phyloP scores from a whole-genome alignment of 2,113 vertebrate genomes.

The Naja naja region DNA sequence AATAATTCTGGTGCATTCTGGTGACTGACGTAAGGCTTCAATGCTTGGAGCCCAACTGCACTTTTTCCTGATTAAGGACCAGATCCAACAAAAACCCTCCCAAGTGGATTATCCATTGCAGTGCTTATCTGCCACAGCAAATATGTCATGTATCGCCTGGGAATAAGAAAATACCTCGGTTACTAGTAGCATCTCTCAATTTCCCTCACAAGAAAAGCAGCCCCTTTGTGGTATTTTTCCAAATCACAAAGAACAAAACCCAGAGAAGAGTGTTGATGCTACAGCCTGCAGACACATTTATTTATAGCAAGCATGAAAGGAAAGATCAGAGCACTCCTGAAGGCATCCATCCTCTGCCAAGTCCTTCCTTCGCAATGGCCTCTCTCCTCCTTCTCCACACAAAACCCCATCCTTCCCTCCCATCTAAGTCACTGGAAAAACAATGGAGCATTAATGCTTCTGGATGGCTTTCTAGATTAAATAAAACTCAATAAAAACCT shows the following conservation, averaged over 20 bases:
- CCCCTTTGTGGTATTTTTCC: neutral
- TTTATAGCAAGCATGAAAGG: neutral
- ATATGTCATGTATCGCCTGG: neutral
- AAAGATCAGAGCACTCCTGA: neutral
- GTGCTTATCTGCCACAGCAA: neutral
- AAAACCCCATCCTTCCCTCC: neutral
- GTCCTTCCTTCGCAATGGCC: neutral
- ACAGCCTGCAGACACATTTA: neutral
- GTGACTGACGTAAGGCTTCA: neutral
- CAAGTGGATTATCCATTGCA: neutral
- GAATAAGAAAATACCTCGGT: neutral
- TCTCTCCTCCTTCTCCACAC: constrained; percentile 20
- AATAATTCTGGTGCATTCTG: neutral
- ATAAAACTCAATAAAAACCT: constrained; percentile 11
- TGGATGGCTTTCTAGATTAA: constrained; percentile 40
- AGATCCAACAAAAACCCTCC: neutral
- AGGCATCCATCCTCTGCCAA: neutral
- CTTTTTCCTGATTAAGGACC: neutral
- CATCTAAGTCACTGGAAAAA: constrained; percentile 4
- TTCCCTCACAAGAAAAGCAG: neutral
- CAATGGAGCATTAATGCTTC: constrained; percentile 21
- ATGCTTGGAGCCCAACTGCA: neutral
- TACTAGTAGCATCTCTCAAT: neutral
- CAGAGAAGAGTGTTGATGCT: neutral
- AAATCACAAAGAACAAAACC: neutral